Evolutionary conservation across 2,797 vertebrate genomes (phyloP).

Genomic region (Micropoecilia bifurca): DNA sequence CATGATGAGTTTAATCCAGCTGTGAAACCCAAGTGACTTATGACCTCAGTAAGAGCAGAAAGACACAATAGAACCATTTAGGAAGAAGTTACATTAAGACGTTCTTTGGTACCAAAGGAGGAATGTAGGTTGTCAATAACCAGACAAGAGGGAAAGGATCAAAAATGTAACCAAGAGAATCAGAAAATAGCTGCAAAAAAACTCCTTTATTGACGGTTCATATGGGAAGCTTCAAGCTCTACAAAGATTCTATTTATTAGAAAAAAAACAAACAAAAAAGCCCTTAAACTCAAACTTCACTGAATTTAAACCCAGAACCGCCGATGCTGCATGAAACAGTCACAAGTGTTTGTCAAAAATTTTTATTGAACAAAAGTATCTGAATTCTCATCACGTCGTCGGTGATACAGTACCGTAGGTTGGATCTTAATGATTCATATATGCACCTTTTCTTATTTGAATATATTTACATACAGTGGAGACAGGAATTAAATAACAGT

Average conservation of each 20-base stretch:
- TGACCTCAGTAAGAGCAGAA: background rate
- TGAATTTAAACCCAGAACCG: background rate
- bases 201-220: background rate
- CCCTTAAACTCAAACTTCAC: background rate
- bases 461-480: slow-evolving; percentile 84
- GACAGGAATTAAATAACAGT: slow-evolving; percentile 86
- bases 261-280: background rate
- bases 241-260: background rate
- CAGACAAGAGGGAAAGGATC: background rate
- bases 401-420: slow-evolving; percentile 82
- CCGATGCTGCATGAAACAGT: background rate
- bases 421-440: slow-evolving; percentile 81
- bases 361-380: slow-evolving; percentile 88
- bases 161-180: background rate
- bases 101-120: background rate
- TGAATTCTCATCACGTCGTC: slow-evolving; percentile 82
- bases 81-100: background rate
- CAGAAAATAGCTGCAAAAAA: background rate
- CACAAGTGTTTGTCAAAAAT: slow-evolving; percentile 73
- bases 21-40: background rate
- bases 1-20: background rate
- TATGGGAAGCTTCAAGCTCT: background rate
- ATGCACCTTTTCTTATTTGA: slow-evolving; percentile 79
- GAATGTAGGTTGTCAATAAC: background rate
- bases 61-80: background rate